These are phyloP conservation scores for Diceros bicornis DNA, from an alignment of 2,797 vertebrate genomes.

Conservation along the genomic window DNA sequence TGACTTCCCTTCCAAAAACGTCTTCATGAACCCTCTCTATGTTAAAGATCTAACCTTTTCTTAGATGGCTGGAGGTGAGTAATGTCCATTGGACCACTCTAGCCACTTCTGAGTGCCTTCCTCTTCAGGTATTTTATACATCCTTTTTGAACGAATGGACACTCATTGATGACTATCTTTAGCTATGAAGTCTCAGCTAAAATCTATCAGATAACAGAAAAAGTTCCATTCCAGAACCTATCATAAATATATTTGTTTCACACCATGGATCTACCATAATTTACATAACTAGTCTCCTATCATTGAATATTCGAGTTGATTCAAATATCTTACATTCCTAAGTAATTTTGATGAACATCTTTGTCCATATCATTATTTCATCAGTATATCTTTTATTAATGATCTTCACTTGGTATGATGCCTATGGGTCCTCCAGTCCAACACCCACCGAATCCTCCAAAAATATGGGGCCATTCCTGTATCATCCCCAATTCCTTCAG, in stretches of 20 bases:
- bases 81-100: neutral
- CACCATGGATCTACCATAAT: neutral
- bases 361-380: neutral
- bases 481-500: neutral
- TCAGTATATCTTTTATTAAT: neutral
- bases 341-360: neutral
- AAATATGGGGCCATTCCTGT: neutral
- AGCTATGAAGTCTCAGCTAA: neutral
- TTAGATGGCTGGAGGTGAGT: neutral
- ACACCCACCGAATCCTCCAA: neutral
- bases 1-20: neutral
- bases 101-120: neutral
- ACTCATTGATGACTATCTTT: neutral
- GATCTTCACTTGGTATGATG: neutral
- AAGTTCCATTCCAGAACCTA: neutral
- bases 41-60: neutral
- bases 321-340: neutral
- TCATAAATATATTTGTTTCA: neutral
- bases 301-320: neutral
- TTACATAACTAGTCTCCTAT: neutral
- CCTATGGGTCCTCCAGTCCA: neutral
- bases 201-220: neutral
- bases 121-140: neutral
- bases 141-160: neutral
- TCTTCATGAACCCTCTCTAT: neutral